Evolutionary conservation across 2,797 vertebrate species (phyloP), one percentile per base, ranked within the genome.

Genomic region (Peromyscus eremicus): DNA sequence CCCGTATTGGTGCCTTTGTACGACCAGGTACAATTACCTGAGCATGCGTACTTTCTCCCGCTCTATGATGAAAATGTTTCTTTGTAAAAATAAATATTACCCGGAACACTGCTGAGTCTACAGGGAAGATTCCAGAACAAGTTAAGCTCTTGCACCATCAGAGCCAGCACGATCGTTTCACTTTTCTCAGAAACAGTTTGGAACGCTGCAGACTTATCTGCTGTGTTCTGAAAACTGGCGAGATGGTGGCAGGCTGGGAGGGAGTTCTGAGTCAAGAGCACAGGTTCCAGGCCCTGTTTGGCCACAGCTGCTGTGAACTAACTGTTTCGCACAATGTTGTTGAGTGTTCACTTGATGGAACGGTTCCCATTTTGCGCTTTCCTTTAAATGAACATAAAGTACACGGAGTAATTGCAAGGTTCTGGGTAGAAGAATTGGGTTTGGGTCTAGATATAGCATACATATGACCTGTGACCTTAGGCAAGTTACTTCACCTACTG

Each of bases 21-120:
- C 77, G 94, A 95, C 82, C 43, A 96, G 92, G 87, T 6, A 32
- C 73, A 90, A 86, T 95, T 95, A 91, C 81, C 66, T 66, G 87
- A 85, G 16, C 27, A 79, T 43, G 34, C n/a, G 3, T 32, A 71
- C 46, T 32, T 75, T 83, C n/a, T 57, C 27, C n/a, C 37, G 57
- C 40, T 34, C 46, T 27, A 6, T 2, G 19, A 8, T 16, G 29
- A 46, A 40, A 57, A 71, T 49, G 91, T 83, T 64, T 91, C 82
- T 89, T 0, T 93, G 73, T 55, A 55, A 55, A 55, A 55, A 55
- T 55, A 55, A 70, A 25, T 27, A 49, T 1, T 68, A 0, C 43
- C 7, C 37, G 14, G 57, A 14, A 23, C 10, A 46, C 1, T 29
- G n/a, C 6, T 46, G 10, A 55, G 55, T 87, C 34, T 85, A 68